These are phyloP conservation scores for Helicoverpa zea DNA, from an alignment of 1,140 invertebrate species.

Conservation along the genomic window DNA sequence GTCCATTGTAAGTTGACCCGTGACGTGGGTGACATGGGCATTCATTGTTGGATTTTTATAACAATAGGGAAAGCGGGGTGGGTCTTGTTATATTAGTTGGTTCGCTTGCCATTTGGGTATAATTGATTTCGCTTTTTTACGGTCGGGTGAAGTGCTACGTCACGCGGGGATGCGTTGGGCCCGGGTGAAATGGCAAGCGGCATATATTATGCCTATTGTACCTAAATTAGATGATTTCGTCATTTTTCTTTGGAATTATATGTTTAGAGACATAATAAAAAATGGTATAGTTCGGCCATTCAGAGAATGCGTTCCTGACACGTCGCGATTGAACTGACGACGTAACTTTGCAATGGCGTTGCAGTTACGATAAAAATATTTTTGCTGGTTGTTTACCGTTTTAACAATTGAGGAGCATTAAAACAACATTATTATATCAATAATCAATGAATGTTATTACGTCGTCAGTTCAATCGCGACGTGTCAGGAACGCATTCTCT, in stretches of 20 bases:
- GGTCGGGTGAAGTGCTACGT: constrained; percentile 68
- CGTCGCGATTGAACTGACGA: no score
- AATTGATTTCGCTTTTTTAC: constrained; percentile 83
- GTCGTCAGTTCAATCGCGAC: no score
- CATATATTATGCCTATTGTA: constrained; percentile 49
- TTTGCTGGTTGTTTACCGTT: no score
- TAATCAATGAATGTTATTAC: no score
- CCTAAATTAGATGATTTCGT: constrained; percentile 18
- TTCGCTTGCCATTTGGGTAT: constrained; percentile 74
- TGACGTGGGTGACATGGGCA: constrained; percentile 18
- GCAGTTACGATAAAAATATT: no score
- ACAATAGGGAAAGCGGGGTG: constrained; percentile 27
- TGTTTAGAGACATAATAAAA: not conserved
- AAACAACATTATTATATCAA: no score
- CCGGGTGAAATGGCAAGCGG: constrained; percentile 54
- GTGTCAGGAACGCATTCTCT: no score
- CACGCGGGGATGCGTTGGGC: constrained; percentile 55
- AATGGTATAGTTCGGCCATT: no score
- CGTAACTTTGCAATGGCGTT: no score
- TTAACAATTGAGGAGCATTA: no score
- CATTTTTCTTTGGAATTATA: not conserved
- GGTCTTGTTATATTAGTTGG: constrained; percentile 26
- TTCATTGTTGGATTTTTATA: constrained; percentile 28
- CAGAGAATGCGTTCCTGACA: no score
- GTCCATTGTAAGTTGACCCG: constrained; percentile 50